phyloP scores from a whole-genome alignment of 2,888 invertebrate species.

The Bhutanitis thaidina region DNA sequence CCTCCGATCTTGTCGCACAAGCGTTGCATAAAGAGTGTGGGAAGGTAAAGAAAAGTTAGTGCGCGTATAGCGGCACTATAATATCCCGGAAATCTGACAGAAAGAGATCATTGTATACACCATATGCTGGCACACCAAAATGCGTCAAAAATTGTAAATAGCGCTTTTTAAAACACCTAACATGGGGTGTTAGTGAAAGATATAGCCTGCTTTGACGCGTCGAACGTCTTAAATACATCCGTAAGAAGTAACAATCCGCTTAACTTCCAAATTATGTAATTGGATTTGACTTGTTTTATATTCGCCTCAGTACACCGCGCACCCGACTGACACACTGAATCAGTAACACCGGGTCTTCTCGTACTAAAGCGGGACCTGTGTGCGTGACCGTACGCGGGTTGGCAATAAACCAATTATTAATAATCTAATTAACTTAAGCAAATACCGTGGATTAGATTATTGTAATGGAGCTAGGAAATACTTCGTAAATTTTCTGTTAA shows the following conservation, averaged over 20 bases:
- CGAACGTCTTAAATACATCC: not conserved
- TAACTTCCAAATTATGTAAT: not conserved
- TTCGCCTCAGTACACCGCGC: not conserved
- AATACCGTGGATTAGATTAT: not conserved
- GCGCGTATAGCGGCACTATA: no score
- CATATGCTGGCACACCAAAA: no score
- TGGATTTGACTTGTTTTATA: not conserved
- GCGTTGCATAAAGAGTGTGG: no score
- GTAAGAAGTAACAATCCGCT: not conserved
- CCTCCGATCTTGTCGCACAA: no score
- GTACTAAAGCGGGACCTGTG: not conserved
- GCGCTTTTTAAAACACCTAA: no score
- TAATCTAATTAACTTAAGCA: slow-evolving; percentile 1
- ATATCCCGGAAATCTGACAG: no score
- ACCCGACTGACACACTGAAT: not conserved
- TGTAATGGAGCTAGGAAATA: not conserved
- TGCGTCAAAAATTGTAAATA: no score
- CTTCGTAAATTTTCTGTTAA: not conserved
- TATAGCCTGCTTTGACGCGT: not conserved
- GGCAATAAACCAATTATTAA: not conserved
- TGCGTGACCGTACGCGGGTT: not conserved
- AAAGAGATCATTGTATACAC: no score
- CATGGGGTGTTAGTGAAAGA: no score
- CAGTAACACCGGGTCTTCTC: not conserved
- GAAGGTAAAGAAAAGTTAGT: no score